A percentile compares a stretch with the other conserved stretches of the same genome.
Conservation (phyloP, 2,113 vertebrate genomes). For the Spilogale gracilis region DNA sequence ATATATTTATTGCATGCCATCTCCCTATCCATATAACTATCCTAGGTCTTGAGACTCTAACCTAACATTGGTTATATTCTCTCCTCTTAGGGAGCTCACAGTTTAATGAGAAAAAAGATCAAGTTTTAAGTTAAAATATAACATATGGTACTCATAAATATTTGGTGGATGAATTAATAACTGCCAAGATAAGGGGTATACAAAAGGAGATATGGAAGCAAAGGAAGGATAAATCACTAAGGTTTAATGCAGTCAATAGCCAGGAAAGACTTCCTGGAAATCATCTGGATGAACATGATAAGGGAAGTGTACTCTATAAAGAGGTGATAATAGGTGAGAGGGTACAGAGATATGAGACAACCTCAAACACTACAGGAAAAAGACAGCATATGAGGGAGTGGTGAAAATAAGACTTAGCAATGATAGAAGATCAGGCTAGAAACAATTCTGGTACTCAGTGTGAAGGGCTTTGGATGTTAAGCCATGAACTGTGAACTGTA, state of each 20-base stretch:
- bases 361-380: background rate
- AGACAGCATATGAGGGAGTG: background rate
- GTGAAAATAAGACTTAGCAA: background rate
- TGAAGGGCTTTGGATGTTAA: constrained; percentile 63
- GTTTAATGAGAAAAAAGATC: background rate
- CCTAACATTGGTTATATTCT: background rate
- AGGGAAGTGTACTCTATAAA: background rate
- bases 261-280: background rate
- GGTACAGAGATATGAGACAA: background rate
- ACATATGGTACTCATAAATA: background rate
- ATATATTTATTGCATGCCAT: background rate
- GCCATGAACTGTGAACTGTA: constrained; percentile 74
- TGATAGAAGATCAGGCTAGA: background rate
- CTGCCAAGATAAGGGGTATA: background rate
- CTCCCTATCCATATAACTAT: background rate
- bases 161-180: background rate
- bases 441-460: background rate
- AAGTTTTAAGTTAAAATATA: background rate
- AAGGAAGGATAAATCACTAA: background rate
- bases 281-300: background rate
- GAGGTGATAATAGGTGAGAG: background rate
- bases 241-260: background rate
- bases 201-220: background rate
- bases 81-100: background rate
- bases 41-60: background rate